These are phyloP conservation scores for Leptobrachium leishanense DNA, from an alignment of 2,113 vertebrate genomes.

Conservation along the genomic window DNA sequence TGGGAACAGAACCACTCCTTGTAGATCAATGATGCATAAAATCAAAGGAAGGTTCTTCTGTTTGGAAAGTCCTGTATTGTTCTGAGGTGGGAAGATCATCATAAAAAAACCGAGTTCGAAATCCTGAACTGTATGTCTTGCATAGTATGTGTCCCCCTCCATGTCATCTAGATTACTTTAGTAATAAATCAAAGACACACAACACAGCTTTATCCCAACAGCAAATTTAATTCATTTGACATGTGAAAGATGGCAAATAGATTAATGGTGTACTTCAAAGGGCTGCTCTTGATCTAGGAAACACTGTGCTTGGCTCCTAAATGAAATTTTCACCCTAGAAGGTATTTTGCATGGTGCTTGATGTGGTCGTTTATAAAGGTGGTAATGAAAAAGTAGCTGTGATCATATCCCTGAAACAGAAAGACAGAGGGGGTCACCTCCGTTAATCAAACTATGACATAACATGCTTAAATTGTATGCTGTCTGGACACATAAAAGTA, in stretches of 20 bases:
- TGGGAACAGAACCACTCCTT: too few relatives aligned
- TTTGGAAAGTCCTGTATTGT: too few relatives aligned
- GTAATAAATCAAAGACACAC: too few relatives aligned
- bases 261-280: background rate
- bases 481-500: background rate
- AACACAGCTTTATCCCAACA: background rate
- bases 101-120: too few relatives aligned
- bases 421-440: too few relatives aligned
- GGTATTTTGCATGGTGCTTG: slow-evolving; percentile 92
- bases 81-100: too few relatives aligned
- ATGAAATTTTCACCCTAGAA: slow-evolving; percentile 73
- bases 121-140: too few relatives aligned
- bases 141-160: too few relatives aligned
- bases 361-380: slow-evolving; percentile 92
- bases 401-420: slow-evolving; percentile 85
- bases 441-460: background rate
- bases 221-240: background rate
- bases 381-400: slow-evolving; percentile 94
- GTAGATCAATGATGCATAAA: too few relatives aligned
- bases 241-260: background rate
- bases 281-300: background rate
- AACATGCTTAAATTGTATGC: background rate
- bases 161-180: too few relatives aligned
- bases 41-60: too few relatives aligned
- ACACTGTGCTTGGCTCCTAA: background rate